phyloP scores from a whole-genome alignment of 2,113 vertebrate genomes.

The Tinamus guttatus region DNA sequence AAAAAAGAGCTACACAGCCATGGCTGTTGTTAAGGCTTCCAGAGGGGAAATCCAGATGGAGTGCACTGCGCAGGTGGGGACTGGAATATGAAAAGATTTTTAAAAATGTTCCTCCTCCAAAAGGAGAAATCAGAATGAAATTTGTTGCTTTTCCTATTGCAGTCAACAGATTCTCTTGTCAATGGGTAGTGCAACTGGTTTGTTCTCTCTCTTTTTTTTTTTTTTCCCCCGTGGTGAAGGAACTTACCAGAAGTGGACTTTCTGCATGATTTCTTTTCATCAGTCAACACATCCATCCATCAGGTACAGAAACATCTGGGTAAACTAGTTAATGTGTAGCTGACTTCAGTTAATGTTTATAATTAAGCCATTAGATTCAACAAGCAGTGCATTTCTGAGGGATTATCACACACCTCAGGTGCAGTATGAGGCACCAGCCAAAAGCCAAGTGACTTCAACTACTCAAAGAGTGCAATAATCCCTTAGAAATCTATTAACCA shows the following conservation, averaged over 20 bases:
- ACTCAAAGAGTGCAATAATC: constrained; percentile 62
- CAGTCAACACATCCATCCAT: constrained; percentile 58
- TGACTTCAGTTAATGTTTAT: constrained; percentile 62
- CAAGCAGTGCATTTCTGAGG: constrained; percentile 60
- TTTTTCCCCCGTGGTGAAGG: background rate
- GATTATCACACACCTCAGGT: constrained; percentile 69
- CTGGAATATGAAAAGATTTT: background rate
- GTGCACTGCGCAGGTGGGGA: background rate
- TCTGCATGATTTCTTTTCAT: constrained; percentile 45
- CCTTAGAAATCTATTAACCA: constrained; percentile 62
- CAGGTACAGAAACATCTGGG: constrained; percentile 60
- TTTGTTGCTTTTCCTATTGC: background rate
- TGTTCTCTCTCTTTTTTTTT: background rate
- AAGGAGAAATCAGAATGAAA: background rate
- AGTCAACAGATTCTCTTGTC: background rate
- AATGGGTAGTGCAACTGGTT: background rate
- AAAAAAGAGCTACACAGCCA: background rate
- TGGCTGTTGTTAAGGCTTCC: background rate
- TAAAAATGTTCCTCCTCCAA: background rate
- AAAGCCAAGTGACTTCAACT: constrained; percentile 52
- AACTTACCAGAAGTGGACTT: background rate
- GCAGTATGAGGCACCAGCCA: constrained; percentile 40
- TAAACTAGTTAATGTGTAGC: constrained; percentile 49
- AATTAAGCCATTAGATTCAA: constrained; percentile 56
- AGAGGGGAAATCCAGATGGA: background rate